A percentile compares a stretch with the other conserved stretches of the same genome.
These are phyloP conservation scores for Xenopus petersii DNA, from an alignment of 2,797 vertebrate genomes.

Conservation along the genomic window DNA sequence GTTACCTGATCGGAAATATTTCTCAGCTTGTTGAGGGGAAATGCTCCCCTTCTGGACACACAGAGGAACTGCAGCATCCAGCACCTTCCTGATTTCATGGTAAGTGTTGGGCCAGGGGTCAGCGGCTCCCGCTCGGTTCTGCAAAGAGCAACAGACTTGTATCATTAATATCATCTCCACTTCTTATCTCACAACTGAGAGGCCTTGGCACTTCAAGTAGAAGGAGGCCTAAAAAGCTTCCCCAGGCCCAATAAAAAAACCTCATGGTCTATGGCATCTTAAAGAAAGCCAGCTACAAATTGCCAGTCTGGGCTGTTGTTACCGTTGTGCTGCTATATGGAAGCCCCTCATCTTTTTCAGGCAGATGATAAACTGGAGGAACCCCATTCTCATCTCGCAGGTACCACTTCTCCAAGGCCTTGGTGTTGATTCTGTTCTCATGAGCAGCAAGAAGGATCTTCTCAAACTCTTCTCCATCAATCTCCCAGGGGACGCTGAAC, in stretches of 20 bases:
- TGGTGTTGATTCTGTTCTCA: conserved; percentile 58
- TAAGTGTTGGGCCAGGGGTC: background rate
- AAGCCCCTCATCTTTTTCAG: conserved; percentile 19
- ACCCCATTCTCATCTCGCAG: conserved; percentile 70
- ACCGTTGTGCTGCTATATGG: conserved; percentile 14
- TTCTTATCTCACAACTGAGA: too few relatives aligned
- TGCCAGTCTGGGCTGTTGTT: background rate
- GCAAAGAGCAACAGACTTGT: background rate
- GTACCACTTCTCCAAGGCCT: conserved; percentile 64
- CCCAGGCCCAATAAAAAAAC: too few relatives aligned
- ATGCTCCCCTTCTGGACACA: conserved; percentile 60
- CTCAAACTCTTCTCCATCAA: conserved; percentile 71
- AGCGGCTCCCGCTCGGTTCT: background rate
- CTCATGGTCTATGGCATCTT: too few relatives aligned
- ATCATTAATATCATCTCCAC: too few relatives aligned
- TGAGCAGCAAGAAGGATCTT: conserved; percentile 65
- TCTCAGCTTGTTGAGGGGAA: conserved; percentile 56
- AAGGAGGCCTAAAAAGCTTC: too few relatives aligned
- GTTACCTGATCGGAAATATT: conserved; percentile 70
- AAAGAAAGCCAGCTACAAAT: too few relatives aligned
- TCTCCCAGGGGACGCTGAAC: conserved; percentile 59
- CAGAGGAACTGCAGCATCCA: conserved; percentile 36
- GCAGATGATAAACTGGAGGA: conserved; percentile 66
- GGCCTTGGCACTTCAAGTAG: too few relatives aligned
- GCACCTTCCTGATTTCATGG: conserved; percentile 4